Evolutionary conservation across 2,888 invertebrate genomes (phyloP), one percentile per base, ranked within the genome.

Genomic region (Timema podura): DNA sequence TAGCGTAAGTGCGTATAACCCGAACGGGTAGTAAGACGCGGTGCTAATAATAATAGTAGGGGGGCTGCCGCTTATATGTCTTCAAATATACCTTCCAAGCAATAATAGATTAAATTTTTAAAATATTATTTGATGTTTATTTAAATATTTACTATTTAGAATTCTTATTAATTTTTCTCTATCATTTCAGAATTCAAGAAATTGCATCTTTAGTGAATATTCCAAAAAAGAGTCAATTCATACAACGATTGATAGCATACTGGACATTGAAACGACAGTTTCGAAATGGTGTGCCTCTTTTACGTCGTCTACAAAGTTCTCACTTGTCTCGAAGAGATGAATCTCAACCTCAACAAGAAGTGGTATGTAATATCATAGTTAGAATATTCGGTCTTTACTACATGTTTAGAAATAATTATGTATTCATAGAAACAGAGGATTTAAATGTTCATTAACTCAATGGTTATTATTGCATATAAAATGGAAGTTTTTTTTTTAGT

Each of bases 221-320:
- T 71, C 87, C 90, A 46, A 92, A 93, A 77, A 89, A 92, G 73
- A 91, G 92, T 45, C 91, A 92, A 76, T 91, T 98, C 76, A 90
- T 98, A 77, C 92, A 93, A 79, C 86, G 95, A 5, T 84, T 99
- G 13, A 89, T 98, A 69, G 93, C 96, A 0, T 99, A 98, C 79
- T 99, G 99, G 99, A 98, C 96, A 6, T 83, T 98, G 61, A 99
- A 99, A 81, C 83, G 99, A 1, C 95, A 96, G 79, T 92, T 92
- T 74, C 84, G 98, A 67, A 97, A 98, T 79, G 99, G 99, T 0
- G 98, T 98, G 9, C 98, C 99, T 0, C 84, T 99, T 71, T 81
- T 99, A 71, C 82, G 98, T 61, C 83, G 98, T 7, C 82, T 96
- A 48, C 95, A 95, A 77, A 70, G 75, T 46, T 76, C 77, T 48